Percentiles rank a stretch among this genome's conserved stretches.
phyloP scores from a whole-genome alignment of 1,140 invertebrate species.

The Polypedilum vanderplanki region DNA sequence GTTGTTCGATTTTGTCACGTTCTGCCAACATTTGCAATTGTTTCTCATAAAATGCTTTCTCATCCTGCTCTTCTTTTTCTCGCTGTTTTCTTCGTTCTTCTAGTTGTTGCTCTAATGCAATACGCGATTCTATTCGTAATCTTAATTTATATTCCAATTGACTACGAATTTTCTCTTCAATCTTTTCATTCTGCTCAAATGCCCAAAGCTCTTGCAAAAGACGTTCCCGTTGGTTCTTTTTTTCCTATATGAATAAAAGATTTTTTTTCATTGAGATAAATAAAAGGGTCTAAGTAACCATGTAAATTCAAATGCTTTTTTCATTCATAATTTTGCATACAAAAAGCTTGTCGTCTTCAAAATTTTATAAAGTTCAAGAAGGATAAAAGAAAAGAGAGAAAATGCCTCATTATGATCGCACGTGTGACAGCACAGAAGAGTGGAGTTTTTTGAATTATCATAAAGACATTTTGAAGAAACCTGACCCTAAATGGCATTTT shows the following conservation, averaged over 20 bases:
- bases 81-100: neutral
- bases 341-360: neutral
- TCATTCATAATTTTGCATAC: neutral
- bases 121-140: neutral
- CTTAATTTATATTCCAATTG: slow-evolving; percentile 26
- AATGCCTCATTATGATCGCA: slow-evolving; percentile 11
- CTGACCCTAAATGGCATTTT: slow-evolving; percentile 42
- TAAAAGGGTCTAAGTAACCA: neutral
- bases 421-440: neutral
- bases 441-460: neutral
- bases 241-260: neutral
- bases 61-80: slow-evolving; percentile 7
- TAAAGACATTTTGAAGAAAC: neutral
- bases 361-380: neutral
- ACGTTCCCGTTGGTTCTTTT: neutral
- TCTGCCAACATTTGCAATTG: slow-evolving; percentile 31
- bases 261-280: neutral
- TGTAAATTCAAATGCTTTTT: neutral
- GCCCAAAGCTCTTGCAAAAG: neutral
- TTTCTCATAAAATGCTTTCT: slow-evolving; percentile 30
- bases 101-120: slow-evolving; percentile 26
- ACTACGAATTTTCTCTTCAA: slow-evolving; percentile 16
- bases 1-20: slow-evolving; percentile 32
- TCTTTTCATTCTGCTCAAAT: slow-evolving; percentile 16
- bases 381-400: neutral